phyloP scores from a whole-genome alignment of 1,140 invertebrate genomes.

The Archegozetes longisetosus region DNA sequence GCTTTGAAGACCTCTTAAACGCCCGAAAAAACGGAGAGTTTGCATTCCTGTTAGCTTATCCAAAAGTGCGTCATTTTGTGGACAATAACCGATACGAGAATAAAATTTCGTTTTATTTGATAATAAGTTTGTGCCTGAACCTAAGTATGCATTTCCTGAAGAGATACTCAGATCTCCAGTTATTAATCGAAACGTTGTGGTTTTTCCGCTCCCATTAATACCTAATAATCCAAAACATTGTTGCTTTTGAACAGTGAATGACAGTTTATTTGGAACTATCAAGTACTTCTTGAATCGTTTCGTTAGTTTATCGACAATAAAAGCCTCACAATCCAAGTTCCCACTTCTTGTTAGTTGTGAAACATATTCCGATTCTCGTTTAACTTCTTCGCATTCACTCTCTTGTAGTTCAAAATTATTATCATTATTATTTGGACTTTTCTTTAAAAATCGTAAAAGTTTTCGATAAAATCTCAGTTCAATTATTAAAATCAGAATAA shows the following conservation, averaged over 20 bases:
- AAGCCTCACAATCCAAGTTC: background rate
- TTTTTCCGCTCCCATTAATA: conserved; percentile 30
- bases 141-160: conserved; percentile 25
- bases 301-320: conserved; percentile 1
- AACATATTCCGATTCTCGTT: conserved; percentile 32
- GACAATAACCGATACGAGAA: conserved; percentile 34
- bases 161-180: conserved; percentile 27
- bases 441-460: background rate
- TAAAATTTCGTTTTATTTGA: conserved; percentile 9
- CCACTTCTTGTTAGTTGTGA: background rate
- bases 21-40: conserved; percentile 31
- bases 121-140: background rate
- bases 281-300: background rate
- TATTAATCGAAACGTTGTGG: conserved; percentile 28
- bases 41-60: conserved; percentile 31
- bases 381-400: background rate
- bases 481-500: background rate
- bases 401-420: background rate
- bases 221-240: conserved; percentile 28
- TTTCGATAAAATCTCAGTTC: background rate
- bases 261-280: conserved; percentile 39
- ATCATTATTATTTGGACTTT: background rate
- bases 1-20: conserved; percentile 32
- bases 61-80: conserved; percentile 34
- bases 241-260: conserved; percentile 39